Percentiles rank a stretch among this genome's conserved stretches.
These are phyloP conservation scores for Chironomus tepperi DNA, from an alignment of 1,140 invertebrate genomes.

Conservation along the genomic window DNA sequence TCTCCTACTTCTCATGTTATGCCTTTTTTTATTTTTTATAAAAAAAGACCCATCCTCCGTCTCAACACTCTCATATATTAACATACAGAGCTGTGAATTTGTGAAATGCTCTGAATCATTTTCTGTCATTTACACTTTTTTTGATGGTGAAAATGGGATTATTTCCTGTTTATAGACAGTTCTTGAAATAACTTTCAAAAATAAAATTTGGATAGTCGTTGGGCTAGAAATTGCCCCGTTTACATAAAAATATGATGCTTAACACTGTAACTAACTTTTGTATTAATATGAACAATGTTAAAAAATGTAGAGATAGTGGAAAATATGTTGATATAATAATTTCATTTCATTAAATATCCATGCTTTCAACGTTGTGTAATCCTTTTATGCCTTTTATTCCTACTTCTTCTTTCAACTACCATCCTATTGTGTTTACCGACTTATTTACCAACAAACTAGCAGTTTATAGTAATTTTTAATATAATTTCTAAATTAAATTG, in stretches of 20 bases:
- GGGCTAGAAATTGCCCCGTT: neutral
- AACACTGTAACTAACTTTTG: neutral
- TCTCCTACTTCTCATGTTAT: neutral
- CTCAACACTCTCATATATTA: too few relatives aligned
- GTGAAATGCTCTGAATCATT: too few relatives aligned
- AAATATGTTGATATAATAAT: neutral
- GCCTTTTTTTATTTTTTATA: too few relatives aligned
- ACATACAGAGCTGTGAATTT: too few relatives aligned
- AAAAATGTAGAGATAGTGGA: neutral
- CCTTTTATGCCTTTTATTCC: neutral
- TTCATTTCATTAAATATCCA: neutral
- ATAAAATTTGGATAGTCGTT: too few relatives aligned
- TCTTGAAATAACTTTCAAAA: neutral
- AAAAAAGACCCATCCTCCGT: too few relatives aligned
- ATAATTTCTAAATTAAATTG: conserved; percentile 15
- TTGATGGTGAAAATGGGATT: too few relatives aligned
- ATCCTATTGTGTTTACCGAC: neutral
- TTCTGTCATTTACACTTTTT: too few relatives aligned
- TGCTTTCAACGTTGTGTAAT: neutral
- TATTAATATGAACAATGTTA: conserved; percentile 1
- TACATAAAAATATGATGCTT: conserved; percentile 3
- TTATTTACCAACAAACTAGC: too few relatives aligned
- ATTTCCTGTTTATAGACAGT: too few relatives aligned
- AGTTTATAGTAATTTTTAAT: neutral
- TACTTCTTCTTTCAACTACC: neutral